Evolutionary conservation across 92 coral and sea anemone species (phyloP).

Genomic region (Actinernus sp.): DNA sequence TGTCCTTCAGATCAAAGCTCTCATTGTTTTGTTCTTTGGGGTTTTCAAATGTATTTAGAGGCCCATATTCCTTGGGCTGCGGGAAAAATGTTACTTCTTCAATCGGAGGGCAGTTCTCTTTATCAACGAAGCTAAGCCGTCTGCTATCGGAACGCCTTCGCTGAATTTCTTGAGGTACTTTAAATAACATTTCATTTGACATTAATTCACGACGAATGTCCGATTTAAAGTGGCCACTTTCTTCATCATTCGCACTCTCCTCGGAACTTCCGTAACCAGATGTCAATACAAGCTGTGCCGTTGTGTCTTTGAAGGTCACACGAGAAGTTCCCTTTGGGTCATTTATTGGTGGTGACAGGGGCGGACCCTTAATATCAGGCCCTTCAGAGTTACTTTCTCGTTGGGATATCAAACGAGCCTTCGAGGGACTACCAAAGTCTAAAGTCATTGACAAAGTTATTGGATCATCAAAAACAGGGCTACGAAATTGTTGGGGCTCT

Average conservation of each 20-base stretch:
- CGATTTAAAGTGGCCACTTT: not conserved
- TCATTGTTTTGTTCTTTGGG: not conserved
- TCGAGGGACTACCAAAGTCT: not conserved
- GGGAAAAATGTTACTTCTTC: not conserved
- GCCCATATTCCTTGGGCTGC: not conserved
- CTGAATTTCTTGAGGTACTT: not conserved
- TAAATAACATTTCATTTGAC: constrained; percentile 1
- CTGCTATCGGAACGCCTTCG: not conserved
- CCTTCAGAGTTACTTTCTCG: too few relatives aligned
- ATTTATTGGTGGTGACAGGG: too few relatives aligned
- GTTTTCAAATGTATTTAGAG: not conserved
- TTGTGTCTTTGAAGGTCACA: too few relatives aligned
- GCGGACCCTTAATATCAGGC: too few relatives aligned
- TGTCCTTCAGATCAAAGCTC: not conserved
- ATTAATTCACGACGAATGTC: too few relatives aligned
- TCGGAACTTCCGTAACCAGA: not conserved
- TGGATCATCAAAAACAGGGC: too few relatives aligned
- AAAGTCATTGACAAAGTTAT: not conserved
- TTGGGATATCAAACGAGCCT: not conserved
- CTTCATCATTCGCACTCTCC: not conserved
- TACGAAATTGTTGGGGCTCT: too few relatives aligned
- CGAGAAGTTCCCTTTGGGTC: too few relatives aligned
- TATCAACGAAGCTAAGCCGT: constrained; percentile 17
- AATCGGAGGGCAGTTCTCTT: constrained; percentile 21
- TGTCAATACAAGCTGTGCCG: not conserved